Evolutionary conservation across 2,888 invertebrate genomes (phyloP).

Genomic region (Oasisia sp.): DNA sequence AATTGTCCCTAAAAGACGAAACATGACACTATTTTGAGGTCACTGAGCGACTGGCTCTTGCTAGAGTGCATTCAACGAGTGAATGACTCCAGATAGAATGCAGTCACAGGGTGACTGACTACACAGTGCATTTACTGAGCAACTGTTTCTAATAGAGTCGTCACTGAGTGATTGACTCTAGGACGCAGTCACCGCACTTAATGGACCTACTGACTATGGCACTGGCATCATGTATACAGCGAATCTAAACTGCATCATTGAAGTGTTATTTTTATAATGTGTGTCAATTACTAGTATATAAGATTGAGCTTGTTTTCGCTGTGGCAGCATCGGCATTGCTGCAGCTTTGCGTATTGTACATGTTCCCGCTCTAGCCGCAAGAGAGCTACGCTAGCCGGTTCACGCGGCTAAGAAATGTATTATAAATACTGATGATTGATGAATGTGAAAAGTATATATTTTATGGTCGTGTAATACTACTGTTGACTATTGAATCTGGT

Average conservation of each 20-base stretch:
- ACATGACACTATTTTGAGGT: background rate
- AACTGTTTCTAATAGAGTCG: background rate
- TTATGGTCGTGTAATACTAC: background rate
- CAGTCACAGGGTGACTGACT: background rate
- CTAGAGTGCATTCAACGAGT: background rate
- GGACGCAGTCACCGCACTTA: background rate
- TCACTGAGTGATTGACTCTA: background rate
- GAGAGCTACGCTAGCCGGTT: background rate
- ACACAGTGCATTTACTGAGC: background rate
- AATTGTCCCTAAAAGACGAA: background rate
- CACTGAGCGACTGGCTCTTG: background rate
- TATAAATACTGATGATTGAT: conserved; percentile 17
- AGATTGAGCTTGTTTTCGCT: conserved; percentile 17
- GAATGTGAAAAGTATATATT: conserved; percentile 13
- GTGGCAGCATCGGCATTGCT: background rate
- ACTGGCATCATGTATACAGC: background rate
- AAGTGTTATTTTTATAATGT: conserved; percentile 17
- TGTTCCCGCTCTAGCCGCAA: background rate
- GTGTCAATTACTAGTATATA: conserved; percentile 17
- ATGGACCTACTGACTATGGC: background rate
- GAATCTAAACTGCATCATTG: conserved; percentile 17
- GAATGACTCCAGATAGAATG: background rate
- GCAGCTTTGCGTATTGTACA: background rate
- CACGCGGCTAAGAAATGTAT: conserved; percentile 17
- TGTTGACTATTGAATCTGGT: conserved; percentile 17